These are phyloP conservation scores for Chrosomus eos DNA, from an alignment of 2,797 vertebrate species.

Conservation along the genomic window DNA sequence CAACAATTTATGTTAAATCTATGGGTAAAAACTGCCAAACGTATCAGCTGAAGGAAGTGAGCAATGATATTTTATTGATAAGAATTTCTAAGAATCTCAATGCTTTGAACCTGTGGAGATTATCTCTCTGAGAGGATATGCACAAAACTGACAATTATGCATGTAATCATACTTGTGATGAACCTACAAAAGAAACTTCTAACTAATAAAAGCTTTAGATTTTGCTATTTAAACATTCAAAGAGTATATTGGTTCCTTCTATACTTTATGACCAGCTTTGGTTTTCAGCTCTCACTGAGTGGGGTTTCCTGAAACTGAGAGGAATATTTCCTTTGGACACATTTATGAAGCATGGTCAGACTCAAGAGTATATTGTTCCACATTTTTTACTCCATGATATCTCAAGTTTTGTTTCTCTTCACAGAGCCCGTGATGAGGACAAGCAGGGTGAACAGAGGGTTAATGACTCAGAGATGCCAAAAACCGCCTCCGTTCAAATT, in stretches of 20 bases:
- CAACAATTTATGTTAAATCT: conserved; percentile 22
- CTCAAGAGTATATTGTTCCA: conserved; percentile 56
- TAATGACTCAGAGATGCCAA: conserved; percentile 58
- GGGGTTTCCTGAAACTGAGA: conserved; percentile 61
- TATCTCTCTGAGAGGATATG: conserved; percentile 27
- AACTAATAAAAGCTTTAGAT: conserved; percentile 44
- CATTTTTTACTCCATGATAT: conserved; percentile 52
- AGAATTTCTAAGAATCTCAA: conserved; percentile 41
- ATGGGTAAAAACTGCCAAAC: conserved; percentile 15
- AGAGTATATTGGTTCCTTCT: conserved; percentile 50
- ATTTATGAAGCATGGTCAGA: conserved; percentile 56
- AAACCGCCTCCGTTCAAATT: conserved; percentile 67
- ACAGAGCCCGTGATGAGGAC: conserved; percentile 41
- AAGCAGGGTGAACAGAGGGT: conserved; percentile 44
- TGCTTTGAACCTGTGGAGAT: conserved; percentile 4
- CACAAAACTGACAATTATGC: background rate
- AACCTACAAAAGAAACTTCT: conserved; percentile 28
- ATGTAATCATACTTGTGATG: conserved; percentile 4
- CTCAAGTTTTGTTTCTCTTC: conserved; percentile 56
- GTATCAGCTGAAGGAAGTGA: conserved; percentile 33
- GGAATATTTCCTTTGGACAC: conserved; percentile 60
- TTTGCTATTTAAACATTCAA: conserved; percentile 43
- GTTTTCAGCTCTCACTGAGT: conserved; percentile 53
- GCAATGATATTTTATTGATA: conserved; percentile 14
- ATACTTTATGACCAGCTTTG: conserved; percentile 48